Conservation (phyloP, 1,140 invertebrate species). For the Trypoxylus dichotomus region DNA sequence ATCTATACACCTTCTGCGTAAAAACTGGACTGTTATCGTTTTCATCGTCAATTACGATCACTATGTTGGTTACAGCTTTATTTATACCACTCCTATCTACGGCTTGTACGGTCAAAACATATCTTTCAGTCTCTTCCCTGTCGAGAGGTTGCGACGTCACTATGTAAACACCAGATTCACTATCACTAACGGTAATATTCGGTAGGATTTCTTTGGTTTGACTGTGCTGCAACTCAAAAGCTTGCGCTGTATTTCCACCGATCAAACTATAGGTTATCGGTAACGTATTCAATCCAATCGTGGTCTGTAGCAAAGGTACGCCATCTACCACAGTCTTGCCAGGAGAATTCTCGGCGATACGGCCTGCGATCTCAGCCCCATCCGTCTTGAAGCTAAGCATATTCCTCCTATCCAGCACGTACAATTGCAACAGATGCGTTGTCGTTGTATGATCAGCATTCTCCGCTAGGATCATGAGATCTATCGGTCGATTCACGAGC, state of each 20-base stretch:
- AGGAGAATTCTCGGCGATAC: slow-evolving; percentile 73
- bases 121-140: slow-evolving; percentile 67
- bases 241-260: slow-evolving; percentile 68
- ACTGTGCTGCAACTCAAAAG: slow-evolving; percentile 71
- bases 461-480: slow-evolving; percentile 79
- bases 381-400: slow-evolving; percentile 77
- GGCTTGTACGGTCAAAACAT: slow-evolving; percentile 74
- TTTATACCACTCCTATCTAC: slow-evolving; percentile 73
- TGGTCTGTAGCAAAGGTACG: slow-evolving; percentile 68
- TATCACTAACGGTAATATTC: slow-evolving; percentile 63
- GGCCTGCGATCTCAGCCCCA: slow-evolving; percentile 62
- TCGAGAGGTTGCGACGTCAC: slow-evolving; percentile 74
- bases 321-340: slow-evolving; percentile 68
- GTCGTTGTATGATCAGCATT: slow-evolving; percentile 73
- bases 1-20: slow-evolving; percentile 74
- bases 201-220: slow-evolving; percentile 56
- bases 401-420: slow-evolving; percentile 77
- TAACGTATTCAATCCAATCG: slow-evolving; percentile 56
- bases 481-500: slow-evolving; percentile 76
- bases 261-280: slow-evolving; percentile 78
- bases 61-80: slow-evolving; percentile 71
- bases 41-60: slow-evolving; percentile 75
- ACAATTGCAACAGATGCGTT: slow-evolving; percentile 77
- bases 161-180: slow-evolving; percentile 65
- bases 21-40: slow-evolving; percentile 92